Conservation (phyloP, 1,140 invertebrate genomes). For the Anastatus disparis region DNA sequence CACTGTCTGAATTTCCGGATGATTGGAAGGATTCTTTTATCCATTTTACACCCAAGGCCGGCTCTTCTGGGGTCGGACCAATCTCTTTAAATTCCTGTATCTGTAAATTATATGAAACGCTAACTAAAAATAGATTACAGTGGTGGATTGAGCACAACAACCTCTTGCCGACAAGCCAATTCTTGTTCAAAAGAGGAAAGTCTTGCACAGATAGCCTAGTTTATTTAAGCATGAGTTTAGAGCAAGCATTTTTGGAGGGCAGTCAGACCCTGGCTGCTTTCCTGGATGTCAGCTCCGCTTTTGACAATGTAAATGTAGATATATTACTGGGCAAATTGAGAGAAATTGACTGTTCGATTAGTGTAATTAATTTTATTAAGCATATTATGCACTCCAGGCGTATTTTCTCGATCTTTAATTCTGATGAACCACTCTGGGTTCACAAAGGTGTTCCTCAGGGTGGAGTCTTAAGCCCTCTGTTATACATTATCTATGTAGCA, state of each 20-base stretch:
- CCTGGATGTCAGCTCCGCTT: background rate
- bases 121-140: background rate
- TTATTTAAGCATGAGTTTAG: background rate
- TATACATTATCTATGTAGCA: background rate
- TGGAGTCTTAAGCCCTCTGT: background rate
- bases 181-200: background rate
- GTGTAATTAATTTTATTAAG: background rate
- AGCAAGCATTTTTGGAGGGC: background rate
- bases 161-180: background rate
- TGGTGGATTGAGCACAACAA: background rate
- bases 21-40: conserved; percentile 29
- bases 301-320: background rate
- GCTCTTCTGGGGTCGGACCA: conserved; percentile 27
- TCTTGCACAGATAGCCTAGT: background rate
- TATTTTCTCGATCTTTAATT: background rate
- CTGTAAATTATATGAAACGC: conserved; percentile 32
- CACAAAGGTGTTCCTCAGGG: background rate
- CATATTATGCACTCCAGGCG: background rate
- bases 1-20: background rate
- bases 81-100: conserved; percentile 41
- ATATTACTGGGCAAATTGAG: background rate
- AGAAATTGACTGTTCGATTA: background rate
- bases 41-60: conserved; percentile 34
- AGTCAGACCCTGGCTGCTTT: background rate
- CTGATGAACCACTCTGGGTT: background rate